Conservation (phyloP, 2,888 invertebrate genomes). For the Hirtodrosophila histrioides region DNA sequence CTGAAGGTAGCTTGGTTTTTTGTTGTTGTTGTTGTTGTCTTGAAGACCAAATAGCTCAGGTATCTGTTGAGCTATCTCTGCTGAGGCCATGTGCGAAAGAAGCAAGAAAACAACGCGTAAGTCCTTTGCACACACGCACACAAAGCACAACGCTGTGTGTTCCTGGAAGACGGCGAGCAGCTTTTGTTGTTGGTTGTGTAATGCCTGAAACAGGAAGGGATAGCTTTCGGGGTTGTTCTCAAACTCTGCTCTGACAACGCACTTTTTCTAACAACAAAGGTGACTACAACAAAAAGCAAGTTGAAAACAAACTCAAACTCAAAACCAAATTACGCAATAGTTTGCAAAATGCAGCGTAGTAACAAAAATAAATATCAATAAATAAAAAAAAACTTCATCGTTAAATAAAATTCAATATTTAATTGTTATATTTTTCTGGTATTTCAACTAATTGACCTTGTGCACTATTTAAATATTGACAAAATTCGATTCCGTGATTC, state of each 20-base stretch:
- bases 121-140: conserved; percentile 68
- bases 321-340: conserved; percentile 57
- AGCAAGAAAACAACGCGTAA: conserved; percentile 64
- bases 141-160: conserved; percentile 4
- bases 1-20: conserved; percentile 39
- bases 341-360: conserved; percentile 23
- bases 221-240: conserved; percentile 42
- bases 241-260: conserved; percentile 32
- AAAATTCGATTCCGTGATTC: conserved; percentile 60
- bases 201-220: conserved; percentile 46
- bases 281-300: not conserved
- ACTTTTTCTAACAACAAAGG: conserved; percentile 30
- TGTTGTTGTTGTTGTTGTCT: conserved; percentile 11
- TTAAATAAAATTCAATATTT: conserved; percentile 36
- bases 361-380: conserved; percentile 2
- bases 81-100: conserved; percentile 58
- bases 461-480: conserved; percentile 68
- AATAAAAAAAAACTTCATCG: conserved; percentile 7
- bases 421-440: conserved; percentile 66
- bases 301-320: conserved; percentile 2
- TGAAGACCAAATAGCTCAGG: conserved; percentile 72
- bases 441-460: conserved; percentile 77
- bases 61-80: conserved; percentile 68
- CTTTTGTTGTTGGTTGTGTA: conserved; percentile 36
- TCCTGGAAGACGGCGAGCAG: conserved; percentile 50